Base-by-base conservation (phyloP, 2,888 invertebrate genomes). In the Oligia fasciuncula region DNA sequence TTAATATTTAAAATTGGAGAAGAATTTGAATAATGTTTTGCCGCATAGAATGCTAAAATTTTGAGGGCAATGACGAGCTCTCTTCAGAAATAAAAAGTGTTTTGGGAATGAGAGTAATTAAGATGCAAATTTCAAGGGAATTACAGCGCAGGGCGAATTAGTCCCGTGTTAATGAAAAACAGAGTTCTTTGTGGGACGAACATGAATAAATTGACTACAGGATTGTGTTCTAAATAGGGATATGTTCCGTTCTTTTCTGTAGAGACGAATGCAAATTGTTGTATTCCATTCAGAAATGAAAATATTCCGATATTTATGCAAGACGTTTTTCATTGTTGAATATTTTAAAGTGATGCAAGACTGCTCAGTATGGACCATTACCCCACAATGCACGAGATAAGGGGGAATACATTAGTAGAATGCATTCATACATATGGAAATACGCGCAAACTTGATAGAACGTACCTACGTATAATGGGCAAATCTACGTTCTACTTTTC, bases 11-110 rank as follows among this genome's bases (percentile, higher is more conserved):
- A 89, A 91, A 92, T 90, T 89, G 79, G 46, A 87, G 86, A 88
- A 88, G 83, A 88, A 92, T 92, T 91, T 91, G 85, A 92, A 92
- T 93, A 91, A 91, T 87, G 87, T 88, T 90, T 86, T 86, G 84
- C 83, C 80, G 84, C 81, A 72, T 73, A 79, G 84, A 89, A 87
- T 81, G 80, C 88, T 82, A 72, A 90, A 89, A 87, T 86, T 89
- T 72, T 78, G 49, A 57, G 77, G 72, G 73, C 76, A 83, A 81
- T 83, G 83, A 81, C 60, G 69, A 82, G 80, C 62, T 80, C 79
- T 76, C 76, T 73, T 81, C 73, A 77, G 75, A 83, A 85, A 87
- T 90, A 89, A 89, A 87, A 90, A 90, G 73, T 82, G 79, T 85
- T 90, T 84, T 77, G 70, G 69, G 72, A 87, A 90, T 81, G 81